These are phyloP conservation scores for Dolichoris vasculosae DNA, from an alignment of 1,140 invertebrate species.

Conservation along the genomic window DNA sequence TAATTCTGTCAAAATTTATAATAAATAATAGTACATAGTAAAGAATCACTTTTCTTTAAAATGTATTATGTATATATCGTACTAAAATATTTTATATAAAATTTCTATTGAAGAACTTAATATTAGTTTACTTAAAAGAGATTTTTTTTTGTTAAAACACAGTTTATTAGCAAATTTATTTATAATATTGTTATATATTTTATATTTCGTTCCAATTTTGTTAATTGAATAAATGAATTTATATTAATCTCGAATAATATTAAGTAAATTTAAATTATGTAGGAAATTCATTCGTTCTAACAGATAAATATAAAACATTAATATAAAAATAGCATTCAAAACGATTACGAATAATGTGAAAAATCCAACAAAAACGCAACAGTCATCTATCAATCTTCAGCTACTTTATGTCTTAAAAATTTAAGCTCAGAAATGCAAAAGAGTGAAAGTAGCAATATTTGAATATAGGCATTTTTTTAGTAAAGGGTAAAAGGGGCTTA, in stretches of 20 bases:
- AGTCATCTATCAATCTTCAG: neutral
- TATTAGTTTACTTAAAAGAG: no score
- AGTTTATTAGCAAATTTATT: no score
- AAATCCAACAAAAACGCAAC: neutral
- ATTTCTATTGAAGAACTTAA: no score
- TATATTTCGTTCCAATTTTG: no score
- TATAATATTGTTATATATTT: no score
- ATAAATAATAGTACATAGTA: neutral
- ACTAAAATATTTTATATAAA: no score
- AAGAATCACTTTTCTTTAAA: no score
- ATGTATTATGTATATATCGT: no score
- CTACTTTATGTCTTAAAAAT: neutral
- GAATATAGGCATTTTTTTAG: constrained; percentile 25
- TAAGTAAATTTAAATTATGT: neutral
- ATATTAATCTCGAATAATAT: no score
- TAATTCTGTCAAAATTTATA: neutral
- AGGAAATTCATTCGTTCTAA: neutral
- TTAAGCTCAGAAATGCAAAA: neutral
- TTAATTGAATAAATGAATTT: no score
- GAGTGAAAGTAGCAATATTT: neutral
- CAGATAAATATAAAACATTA: neutral
- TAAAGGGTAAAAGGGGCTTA: neutral
- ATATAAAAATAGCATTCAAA: neutral
- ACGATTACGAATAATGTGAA: neutral
- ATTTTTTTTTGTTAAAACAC: no score